Conservation (phyloP, 2,888 invertebrate species). For the Cryptosula pallasiana region DNA sequence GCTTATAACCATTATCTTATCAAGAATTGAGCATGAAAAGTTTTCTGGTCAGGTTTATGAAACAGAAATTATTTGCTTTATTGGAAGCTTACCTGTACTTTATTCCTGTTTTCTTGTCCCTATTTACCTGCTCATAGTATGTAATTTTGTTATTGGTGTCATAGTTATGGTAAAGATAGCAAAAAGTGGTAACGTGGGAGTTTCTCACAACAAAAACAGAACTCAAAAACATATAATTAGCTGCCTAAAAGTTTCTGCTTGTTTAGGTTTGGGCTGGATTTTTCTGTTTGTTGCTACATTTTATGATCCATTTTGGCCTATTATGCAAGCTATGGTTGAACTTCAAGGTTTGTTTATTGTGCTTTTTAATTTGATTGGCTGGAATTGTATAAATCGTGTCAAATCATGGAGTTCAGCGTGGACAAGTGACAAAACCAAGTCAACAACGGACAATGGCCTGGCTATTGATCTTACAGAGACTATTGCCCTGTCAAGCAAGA, state of each 20-base stretch:
- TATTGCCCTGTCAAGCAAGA: too few relatives aligned
- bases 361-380: neutral
- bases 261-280: constrained; percentile 10
- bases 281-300: neutral
- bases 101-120: neutral
- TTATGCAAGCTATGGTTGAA: neutral
- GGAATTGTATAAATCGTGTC: constrained; percentile 9
- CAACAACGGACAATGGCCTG: too few relatives aligned
- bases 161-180: neutral
- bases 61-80: neutral
- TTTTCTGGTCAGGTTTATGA: neutral
- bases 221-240: neutral
- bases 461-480: too few relatives aligned
- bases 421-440: too few relatives aligned
- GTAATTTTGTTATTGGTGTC: neutral
- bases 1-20: neutral
- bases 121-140: neutral
- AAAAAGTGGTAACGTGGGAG: neutral
- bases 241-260: constrained; percentile 1
- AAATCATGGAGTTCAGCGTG: neutral
- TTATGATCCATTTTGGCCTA: neutral
- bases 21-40: neutral
- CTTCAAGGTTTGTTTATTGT: neutral
- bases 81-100: neutral
- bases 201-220: neutral